A percentile compares a stretch with the other conserved stretches of the same genome.
phyloP scores from a whole-genome alignment of 2,797 vertebrate species.

The Pampus argenteus region DNA sequence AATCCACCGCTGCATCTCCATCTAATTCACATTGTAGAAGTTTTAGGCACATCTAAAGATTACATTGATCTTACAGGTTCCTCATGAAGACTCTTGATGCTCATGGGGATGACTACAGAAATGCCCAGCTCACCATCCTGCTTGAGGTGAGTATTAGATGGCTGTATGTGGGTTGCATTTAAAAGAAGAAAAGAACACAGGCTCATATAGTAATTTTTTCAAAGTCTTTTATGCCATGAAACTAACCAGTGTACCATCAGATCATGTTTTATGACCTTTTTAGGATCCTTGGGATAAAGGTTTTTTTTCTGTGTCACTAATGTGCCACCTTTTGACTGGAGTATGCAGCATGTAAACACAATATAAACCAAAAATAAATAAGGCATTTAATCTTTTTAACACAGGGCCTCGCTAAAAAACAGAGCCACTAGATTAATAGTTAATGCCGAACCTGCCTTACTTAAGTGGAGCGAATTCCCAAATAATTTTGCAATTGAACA shows the following conservation, averaged over 20 bases:
- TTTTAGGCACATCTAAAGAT: slow-evolving; percentile 6
- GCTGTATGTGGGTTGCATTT: not conserved
- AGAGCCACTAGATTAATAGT: too few relatives aligned
- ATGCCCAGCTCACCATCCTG: slow-evolving; percentile 88
- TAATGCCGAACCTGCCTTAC: too few relatives aligned
- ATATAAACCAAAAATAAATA: not conserved
- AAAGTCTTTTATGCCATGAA: not conserved
- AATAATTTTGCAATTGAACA: too few relatives aligned
- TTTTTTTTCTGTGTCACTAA: not conserved
- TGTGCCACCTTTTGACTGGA: not conserved
- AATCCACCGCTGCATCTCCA: not conserved
- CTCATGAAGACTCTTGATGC: slow-evolving; percentile 92
- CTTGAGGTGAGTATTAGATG: slow-evolving; percentile 85
- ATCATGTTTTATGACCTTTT: not conserved
- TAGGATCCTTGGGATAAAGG: not conserved
- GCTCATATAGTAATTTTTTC: not conserved
- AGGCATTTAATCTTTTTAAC: not conserved
- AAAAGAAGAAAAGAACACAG: not conserved
- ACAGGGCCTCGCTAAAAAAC: too few relatives aligned
- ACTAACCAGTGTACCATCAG: not conserved
- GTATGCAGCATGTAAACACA: not conserved
- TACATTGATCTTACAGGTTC: slow-evolving; percentile 82
- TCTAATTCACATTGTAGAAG: not conserved
- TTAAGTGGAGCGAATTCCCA: too few relatives aligned
- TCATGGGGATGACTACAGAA: slow-evolving; percentile 92